Evolutionary conservation across 2,888 invertebrate species (phyloP).

Genomic region (Dolomedes plantarius): DNA sequence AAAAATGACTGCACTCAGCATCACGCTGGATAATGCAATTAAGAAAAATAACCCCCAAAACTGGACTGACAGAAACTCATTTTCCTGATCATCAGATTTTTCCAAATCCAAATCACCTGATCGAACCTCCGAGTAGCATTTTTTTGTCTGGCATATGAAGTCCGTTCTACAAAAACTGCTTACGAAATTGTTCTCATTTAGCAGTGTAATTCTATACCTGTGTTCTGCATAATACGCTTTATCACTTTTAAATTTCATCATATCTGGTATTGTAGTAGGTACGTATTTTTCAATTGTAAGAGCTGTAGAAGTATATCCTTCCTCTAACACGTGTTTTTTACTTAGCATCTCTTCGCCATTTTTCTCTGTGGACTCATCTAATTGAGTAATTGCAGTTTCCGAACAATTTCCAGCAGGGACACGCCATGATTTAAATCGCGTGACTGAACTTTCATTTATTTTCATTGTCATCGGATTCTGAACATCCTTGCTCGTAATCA

Average conservation of each 20-base stretch:
- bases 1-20: slow-evolving; percentile 90
- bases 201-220: background rate
- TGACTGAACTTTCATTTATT: background rate
- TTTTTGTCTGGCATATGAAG: background rate
- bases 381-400: too few species aligned
- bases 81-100: background rate
- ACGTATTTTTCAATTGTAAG: too few species aligned
- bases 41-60: slow-evolving; percentile 88
- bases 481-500: background rate
- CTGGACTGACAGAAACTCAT: slow-evolving; percentile 75
- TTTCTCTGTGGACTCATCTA: too few species aligned
- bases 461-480: background rate
- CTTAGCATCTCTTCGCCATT: too few species aligned
- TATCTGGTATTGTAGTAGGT: too few species aligned
- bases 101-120: too few species aligned
- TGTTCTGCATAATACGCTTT: too few species aligned
- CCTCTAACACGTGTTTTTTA: too few species aligned
- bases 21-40: slow-evolving; percentile 87
- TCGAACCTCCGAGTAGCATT: background rate
- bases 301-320: too few species aligned
- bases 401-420: background rate
- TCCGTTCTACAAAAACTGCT: background rate
- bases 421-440: background rate
- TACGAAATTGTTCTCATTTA: background rate
- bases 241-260: too few species aligned